phyloP scores from a whole-genome alignment of 2,113 vertebrate genomes.

The Bos taurus region DNA sequence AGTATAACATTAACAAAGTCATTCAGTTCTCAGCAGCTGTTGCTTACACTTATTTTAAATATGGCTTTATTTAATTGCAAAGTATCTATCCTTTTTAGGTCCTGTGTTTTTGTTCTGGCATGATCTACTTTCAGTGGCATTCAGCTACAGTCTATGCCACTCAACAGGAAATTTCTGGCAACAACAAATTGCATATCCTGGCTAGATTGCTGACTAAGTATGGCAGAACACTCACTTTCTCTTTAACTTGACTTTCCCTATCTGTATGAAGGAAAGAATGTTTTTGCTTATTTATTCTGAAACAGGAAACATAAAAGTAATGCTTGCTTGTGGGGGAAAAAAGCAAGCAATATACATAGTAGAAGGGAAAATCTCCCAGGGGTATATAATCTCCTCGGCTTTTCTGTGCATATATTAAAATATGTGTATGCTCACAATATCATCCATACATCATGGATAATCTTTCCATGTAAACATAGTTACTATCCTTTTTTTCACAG shows the following conservation, averaged over 20 bases:
- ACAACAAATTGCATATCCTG: background rate
- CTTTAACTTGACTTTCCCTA: background rate
- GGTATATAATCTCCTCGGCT: background rate
- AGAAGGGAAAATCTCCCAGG: background rate
- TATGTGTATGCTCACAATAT: background rate
- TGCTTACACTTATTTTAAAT: conserved; percentile 61
- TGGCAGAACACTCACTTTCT: background rate
- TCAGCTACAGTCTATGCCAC: background rate
- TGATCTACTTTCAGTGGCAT: background rate
- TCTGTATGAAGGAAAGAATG: background rate
- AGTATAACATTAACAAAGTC: conserved; percentile 65
- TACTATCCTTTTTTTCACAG: background rate
- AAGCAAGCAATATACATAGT: background rate
- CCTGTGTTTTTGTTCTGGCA: conserved; percentile 40
- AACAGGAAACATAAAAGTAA: background rate
- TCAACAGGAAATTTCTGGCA: conserved; percentile 7
- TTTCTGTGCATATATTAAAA: background rate
- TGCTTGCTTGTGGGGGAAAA: background rate
- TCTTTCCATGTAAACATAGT: background rate
- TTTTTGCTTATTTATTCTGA: conserved; percentile 18
- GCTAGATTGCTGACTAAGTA: background rate
- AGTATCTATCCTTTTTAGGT: conserved; percentile 64
- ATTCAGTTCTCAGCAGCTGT: conserved; percentile 54
- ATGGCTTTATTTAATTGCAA: conserved; percentile 58
- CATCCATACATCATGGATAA: background rate